Base-by-base conservation (phyloP, 2,797 vertebrate genomes). In the Coregonus suidteri region DNA sequence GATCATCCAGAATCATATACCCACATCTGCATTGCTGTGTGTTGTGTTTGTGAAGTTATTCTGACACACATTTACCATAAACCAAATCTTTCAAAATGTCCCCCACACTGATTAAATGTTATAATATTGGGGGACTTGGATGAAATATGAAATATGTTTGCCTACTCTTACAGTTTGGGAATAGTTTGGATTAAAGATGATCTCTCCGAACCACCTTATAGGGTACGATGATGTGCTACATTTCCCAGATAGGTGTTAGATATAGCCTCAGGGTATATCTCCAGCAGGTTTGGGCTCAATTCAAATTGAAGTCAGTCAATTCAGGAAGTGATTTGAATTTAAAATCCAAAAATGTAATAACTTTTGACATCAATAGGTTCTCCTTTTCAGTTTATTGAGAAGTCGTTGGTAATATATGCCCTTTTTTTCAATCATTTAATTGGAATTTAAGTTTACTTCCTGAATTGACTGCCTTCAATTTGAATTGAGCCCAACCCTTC, bases 71-170 rank as follows among this genome's bases (percentile, higher is more conserved):
- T 87, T 87, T 85, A 88, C 84, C 83, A 84, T 88, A 82, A 87
- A 84, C 78, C 68, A 77, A 56, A 75, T 82, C 71, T 77, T 71
- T 51, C 78, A 52, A 64, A 51, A 67, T n/a, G 35, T 75, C 65
- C 59, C 65, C 4, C 79, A 72, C 20, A 30, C 20, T 4, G 4
- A 64, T 25, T 25, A 64, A 64, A 64, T 30, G 3, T 1, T 64
- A 4, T 20, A 20, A 6, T 20, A 62, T 62, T 62, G 18, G n/a
- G 56, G n/a, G 56, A 62, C 56, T 71, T 73, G 78, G 74, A 41
- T 86, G 86, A 84, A 86, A 86, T 86, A 74, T 84, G 82, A 86
- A 82, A 75, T 74, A 20, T 83, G 89, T 89, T 89, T 90, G 87
- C 89, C 89, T 79, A 86, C 87, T 64, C 59, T 64, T 64, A 64